phyloP scores from a whole-genome alignment of 2,888 invertebrate genomes.

The Cephus pulcher region DNA sequence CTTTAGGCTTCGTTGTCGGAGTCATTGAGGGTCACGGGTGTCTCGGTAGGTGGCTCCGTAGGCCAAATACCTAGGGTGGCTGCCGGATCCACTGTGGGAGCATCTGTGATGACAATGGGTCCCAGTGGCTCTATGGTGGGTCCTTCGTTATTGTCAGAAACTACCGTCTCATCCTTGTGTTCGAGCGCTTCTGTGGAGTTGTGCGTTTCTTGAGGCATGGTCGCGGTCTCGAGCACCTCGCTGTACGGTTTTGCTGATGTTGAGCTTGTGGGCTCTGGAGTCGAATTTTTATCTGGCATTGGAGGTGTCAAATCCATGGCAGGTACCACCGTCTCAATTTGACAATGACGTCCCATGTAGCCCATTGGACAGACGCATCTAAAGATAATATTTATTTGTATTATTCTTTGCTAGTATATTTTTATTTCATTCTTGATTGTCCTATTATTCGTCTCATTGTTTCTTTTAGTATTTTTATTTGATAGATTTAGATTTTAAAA shows the following conservation, averaged over 20 bases:
- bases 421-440: background rate
- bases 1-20: slow-evolving; percentile 59
- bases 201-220: background rate
- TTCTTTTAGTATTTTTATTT: background rate
- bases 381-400: slow-evolving; percentile 23
- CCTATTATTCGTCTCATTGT: background rate
- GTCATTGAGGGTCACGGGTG: slow-evolving; percentile 50
- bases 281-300: slow-evolving; percentile 33
- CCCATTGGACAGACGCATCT: slow-evolving; percentile 82
- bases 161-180: slow-evolving; percentile 12
- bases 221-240: background rate
- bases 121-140: slow-evolving; percentile 46
- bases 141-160: slow-evolving; percentile 6
- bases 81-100: slow-evolving; percentile 49
- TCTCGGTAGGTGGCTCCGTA: slow-evolving; percentile 54
- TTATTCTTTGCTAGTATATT: background rate
- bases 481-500: background rate
- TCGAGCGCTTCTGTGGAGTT: slow-evolving; percentile 1
- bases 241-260: slow-evolving; percentile 30
- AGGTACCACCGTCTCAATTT: slow-evolving; percentile 67
- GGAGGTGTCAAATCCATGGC: slow-evolving; percentile 58
- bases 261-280: slow-evolving; percentile 10
- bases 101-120: slow-evolving; percentile 56
- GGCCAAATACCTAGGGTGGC: slow-evolving; percentile 64
- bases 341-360: slow-evolving; percentile 81